These are phyloP conservation scores for Aphaenogaster rudis DNA, from an alignment of 1,140 invertebrate genomes.

Conservation along the genomic window DNA sequence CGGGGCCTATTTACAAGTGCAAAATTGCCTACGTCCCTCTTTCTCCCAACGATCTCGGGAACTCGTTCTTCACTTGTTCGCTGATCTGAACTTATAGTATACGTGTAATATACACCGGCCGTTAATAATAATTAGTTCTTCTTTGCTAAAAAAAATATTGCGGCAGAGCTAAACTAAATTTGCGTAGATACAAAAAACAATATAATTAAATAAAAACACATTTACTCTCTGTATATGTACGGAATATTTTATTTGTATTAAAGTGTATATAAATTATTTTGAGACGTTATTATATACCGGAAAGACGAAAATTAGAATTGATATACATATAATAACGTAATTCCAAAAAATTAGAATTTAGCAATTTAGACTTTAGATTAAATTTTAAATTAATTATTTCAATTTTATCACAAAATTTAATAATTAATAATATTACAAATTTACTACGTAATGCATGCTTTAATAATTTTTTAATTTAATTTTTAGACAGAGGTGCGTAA, in stretches of 20 bases:
- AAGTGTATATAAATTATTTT: neutral
- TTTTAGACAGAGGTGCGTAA: neutral
- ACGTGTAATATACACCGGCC: neutral
- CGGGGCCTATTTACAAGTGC: constrained; percentile 84
- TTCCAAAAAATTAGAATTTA: neutral
- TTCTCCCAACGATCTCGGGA: neutral
- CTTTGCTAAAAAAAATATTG: neutral
- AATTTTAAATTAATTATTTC: neutral
- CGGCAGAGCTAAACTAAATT: neutral
- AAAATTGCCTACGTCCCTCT: constrained; percentile 80
- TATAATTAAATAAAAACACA: neutral
- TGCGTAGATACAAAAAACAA: neutral
- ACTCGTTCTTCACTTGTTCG: constrained; percentile 38
- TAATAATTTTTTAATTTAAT: neutral
- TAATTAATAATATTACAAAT: too few species aligned
- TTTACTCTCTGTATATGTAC: neutral
- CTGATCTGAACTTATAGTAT: neutral
- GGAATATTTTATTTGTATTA: neutral
- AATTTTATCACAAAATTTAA: neutral
- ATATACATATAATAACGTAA: neutral
- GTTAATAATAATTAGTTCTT: constrained; percentile 33
- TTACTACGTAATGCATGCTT: neutral
- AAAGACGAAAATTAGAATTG: neutral
- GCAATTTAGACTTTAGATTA: neutral
- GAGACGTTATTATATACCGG: too few species aligned